Evolutionary conservation across 2,888 invertebrate species (phyloP), one percentile per base, ranked within the genome.

Genomic region (Hyalella azteca): DNA sequence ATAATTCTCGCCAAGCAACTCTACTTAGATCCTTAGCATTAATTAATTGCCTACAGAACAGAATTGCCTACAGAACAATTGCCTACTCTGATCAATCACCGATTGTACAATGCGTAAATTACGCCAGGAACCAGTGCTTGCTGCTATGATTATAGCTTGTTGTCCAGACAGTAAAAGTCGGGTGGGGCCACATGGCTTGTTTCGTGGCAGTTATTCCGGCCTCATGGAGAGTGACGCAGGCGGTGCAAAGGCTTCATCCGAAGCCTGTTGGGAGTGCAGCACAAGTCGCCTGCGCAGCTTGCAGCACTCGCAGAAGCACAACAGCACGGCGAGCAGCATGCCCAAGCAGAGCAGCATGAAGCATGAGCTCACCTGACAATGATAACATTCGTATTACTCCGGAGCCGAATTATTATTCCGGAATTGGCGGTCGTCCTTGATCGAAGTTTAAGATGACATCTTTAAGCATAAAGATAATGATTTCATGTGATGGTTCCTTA

Each of bases 291-390:
- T 3, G 66, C 49, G 39, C 3, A 73, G 36, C 3, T 73, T 49
- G n/a, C 29, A 79, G 48, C 26, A 73, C 54, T 79, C 79, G 49
- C 73, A 79, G 49, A 73, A 11, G 41, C 73, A 73, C 15, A 41
- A 22, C 9, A 79, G 36, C 11, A 73, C 4, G 19, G 73, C 73
- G n/a, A 36, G 13, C 48, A 45, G 13, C 39, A 79, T 49, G 13
- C 79, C 79, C 5, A 32, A 19, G 9, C 36, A 73, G 15, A 79
- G 39, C 40, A 79, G 29, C n/a, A 50, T 50, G 73, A 79, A 78
- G 13, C 48, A 41, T 11, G 45, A 75, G 26, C 75, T 45, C 26
- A 75, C 75, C 75, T 75, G 22, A 0, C 4, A 19, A 73, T 4
- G 4, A 9, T 11, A 54, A 54, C 4, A 26, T 5, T 54, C 1